Base-by-base conservation (phyloP, 1,140 invertebrate genomes). In the Laupala kohalensis region DNA sequence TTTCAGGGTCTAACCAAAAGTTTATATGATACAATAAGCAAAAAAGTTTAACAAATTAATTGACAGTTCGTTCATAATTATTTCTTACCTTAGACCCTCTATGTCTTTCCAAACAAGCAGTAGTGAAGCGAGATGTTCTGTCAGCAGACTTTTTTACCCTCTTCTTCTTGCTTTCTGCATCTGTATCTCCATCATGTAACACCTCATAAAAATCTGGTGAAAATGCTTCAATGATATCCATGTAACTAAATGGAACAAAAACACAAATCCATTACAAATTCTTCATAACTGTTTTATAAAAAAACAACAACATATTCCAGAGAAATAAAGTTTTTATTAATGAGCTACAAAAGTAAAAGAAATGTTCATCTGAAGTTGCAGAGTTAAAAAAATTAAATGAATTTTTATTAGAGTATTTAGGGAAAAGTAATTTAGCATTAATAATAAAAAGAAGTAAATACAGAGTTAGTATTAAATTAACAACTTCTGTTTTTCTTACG, bases 101-200 rank as follows among this genome's bases (percentile, higher is more conserved):
- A 76, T 87, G 86, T 64, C 81, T 80, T 70, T 84, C 77, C 25
- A 89, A 80, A 80, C 90, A 91, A 68, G 82, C 78, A 68, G 88
- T 80, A 74, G 89, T 82, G 73, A 90, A 84, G 67, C 75, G 76
- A 67, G 79, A 79, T 30, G 86, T 88, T 72, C 86, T 84, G 24
- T 86, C 82, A 0, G 90, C 81, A 23, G 90, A 81, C 78, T 94
- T 93, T 0, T 76, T 76, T 24, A 88, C 76, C 73, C 92, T 82
- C 79, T 94, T 94, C 62, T 84, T 84, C 0, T 85, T 80, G 75
- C 88, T 89, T 24, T 84, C 79, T 5, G 80, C 75, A 77, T 90
- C 86, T 27, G 90, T 94, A 75, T 93, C 90, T n/a, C 90, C 87
- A 84, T 95, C 92, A 78, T 87, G 88, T 71, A 95, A 81, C 24